Evolutionary conservation across 2,113 vertebrate genomes (phyloP).

Genomic region (Heptranchias perlo): DNA sequence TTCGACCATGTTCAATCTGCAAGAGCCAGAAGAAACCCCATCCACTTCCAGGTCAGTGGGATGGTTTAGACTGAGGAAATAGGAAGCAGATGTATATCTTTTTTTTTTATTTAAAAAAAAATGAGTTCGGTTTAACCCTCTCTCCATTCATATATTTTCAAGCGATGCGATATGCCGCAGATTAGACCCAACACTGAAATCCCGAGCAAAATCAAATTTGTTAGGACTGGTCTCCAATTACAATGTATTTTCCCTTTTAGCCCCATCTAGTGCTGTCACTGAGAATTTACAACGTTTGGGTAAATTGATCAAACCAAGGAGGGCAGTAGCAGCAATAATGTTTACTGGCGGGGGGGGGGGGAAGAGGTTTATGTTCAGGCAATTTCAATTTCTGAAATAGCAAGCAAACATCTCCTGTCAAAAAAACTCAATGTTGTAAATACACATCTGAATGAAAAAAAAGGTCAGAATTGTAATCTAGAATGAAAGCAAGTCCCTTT

Average conservation of each 20-base stretch:
- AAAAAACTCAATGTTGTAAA: neutral
- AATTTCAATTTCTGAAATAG: neutral
- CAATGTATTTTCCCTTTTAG: neutral
- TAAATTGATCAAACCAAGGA: neutral
- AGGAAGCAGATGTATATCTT: neutral
- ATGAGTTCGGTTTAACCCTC: neutral
- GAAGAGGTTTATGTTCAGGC: too few relatives aligned
- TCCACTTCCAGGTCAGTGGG: slow-evolving; percentile 31
- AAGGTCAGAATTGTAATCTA: neutral
- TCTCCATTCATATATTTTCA: neutral
- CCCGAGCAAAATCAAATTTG: too few relatives aligned
- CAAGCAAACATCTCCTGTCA: neutral
- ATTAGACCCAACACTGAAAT: neutral
- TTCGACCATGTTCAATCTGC: neutral
- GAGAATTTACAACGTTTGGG: neutral
- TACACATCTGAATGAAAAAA: too few relatives aligned
- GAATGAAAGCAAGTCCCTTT: neutral
- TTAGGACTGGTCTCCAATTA: neutral
- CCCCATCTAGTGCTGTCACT: slow-evolving; percentile 7
- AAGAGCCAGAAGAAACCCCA: neutral
- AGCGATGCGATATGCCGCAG: neutral
- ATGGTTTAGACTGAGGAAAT: neutral
- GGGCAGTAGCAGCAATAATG: neutral
- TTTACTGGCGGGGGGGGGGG: too few relatives aligned
- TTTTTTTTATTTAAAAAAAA: neutral